Conservation (phyloP, 2,113 vertebrate species). For the Picathartes gymnocephalus region DNA sequence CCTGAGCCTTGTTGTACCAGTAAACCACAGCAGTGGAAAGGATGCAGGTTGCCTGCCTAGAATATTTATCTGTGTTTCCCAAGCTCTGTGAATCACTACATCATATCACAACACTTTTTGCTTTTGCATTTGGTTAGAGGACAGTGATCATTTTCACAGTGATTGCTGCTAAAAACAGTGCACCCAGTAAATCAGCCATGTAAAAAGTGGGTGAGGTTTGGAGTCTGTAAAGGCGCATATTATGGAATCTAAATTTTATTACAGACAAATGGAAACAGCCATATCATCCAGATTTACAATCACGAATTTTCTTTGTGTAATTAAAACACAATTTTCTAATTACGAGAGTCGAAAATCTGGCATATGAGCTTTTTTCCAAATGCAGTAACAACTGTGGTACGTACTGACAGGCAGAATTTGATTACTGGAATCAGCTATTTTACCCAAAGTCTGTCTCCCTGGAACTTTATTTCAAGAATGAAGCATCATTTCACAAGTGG, state of each 20-base stretch:
- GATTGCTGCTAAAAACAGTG: neutral
- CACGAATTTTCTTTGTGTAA: neutral
- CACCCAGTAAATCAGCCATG: neutral
- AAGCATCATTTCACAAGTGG: neutral
- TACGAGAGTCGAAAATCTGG: neutral
- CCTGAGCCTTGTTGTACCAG: neutral
- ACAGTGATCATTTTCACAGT: neutral
- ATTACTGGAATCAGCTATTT: neutral
- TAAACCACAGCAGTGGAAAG: neutral
- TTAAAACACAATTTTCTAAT: slow-evolving; percentile 14
- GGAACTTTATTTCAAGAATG: slow-evolving; percentile 16
- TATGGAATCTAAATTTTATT: neutral
- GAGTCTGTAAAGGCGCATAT: neutral
- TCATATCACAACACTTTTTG: neutral
- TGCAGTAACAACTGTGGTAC: neutral
- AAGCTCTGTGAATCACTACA: neutral
- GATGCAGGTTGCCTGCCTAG: rapidly evolving
- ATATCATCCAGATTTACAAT: neutral
- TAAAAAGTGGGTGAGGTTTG: neutral
- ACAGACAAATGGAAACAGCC: neutral
- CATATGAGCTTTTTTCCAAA: neutral
- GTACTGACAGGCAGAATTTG: neutral
- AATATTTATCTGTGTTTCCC: neutral
- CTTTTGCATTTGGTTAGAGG: neutral
- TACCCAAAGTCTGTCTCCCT: neutral